Conservation (phyloP, 2,113 vertebrate genomes). For the Cygnus atratus region DNA sequence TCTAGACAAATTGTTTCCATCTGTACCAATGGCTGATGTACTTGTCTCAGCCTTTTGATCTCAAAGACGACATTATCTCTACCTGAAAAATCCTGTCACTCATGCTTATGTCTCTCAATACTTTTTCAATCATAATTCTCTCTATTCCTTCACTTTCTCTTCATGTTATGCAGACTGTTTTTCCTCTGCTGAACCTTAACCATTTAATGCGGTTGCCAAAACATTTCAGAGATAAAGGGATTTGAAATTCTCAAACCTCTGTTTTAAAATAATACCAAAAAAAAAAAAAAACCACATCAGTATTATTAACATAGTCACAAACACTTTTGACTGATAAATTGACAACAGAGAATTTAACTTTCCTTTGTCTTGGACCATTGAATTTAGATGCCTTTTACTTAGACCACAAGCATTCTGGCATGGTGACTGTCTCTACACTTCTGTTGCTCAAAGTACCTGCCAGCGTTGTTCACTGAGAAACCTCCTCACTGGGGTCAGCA, state of each 20-base stretch:
- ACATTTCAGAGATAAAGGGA: background rate
- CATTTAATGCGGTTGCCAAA: background rate
- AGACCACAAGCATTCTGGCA: background rate
- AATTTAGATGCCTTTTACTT: background rate
- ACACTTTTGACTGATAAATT: background rate
- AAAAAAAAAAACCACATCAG: background rate
- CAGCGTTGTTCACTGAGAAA: background rate
- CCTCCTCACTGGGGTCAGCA: background rate
- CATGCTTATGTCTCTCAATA: background rate
- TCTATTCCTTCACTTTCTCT: background rate
- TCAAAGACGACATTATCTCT: background rate
- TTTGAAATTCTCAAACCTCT: background rate
- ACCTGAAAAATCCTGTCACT: background rate
- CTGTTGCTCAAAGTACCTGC: background rate
- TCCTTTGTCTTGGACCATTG: background rate
- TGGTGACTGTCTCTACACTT: background rate
- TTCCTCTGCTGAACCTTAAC: background rate
- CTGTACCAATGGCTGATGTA: background rate
- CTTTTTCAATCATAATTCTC: background rate
- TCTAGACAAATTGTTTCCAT: background rate
- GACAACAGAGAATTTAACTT: background rate
- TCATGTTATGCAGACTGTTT: background rate
- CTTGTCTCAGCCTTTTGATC: background rate
- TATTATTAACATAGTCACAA: background rate
- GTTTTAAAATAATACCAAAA: background rate